Base-by-base conservation (phyloP, 2,888 invertebrate genomes). In the Serripes groenlandicus region DNA sequence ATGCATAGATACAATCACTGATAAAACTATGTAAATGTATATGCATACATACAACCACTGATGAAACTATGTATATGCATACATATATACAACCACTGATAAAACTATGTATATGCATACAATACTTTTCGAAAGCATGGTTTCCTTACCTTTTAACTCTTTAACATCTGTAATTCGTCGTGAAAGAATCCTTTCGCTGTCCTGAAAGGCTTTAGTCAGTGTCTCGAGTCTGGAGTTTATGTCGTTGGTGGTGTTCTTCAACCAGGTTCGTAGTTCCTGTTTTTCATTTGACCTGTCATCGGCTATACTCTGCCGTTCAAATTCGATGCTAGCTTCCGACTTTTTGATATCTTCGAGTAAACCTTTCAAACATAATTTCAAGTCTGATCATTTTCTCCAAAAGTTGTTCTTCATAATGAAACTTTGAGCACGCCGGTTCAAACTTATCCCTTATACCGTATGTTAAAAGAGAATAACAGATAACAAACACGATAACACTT, bases 371-470 rank as follows among this genome's bases (percentile, higher is more conserved):
- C 32, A 52, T 69, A 18, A 49, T 32, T 32, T 69, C 69, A 7
- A 52, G 26, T 32, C 69, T 69, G 9, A 69, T 69, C 69, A 69
- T 69, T 32, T 69, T 69, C 26, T 69, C 69, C 52, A 69, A n/a
- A 2, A 69, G 52, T 26, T 69, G 69, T 52, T 69, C 52, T 52
- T 69, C 69, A 49, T 52, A 69, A 52, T 69, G 69, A 23, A 69
- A 69, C 30, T 26, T 49, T 0, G 69, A 69, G 28, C 69, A 69
- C 15, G 18, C 28, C 7, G 69, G 69, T 52, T 69, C 69, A 26
- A 2, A 9, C 7, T 32, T 52, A 52, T 15, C 49, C 11, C 52
- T 37, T 1, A 32, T 28, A 58, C 26, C 3, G 15, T 26, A 4
- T 15, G 58, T 28, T 7, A 58, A 11, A 3, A 3, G 11, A 3